Evolutionary conservation across 2,888 invertebrate species (phyloP), one percentile per base, ranked within the genome.

Genomic region (Melikaiella ostensackeni): DNA sequence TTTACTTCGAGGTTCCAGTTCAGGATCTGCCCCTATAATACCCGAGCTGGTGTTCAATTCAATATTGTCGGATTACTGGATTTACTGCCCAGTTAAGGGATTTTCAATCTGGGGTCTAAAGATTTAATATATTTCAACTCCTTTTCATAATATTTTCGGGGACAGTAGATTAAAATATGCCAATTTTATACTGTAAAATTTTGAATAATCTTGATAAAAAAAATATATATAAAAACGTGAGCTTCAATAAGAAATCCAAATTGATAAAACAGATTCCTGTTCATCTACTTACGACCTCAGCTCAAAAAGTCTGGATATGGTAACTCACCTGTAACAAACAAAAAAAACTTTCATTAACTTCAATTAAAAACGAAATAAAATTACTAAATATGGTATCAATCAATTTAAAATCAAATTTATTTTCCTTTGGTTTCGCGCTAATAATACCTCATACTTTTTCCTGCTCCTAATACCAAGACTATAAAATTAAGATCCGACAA

Each of bases 1-100:
- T 70, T 70, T 50, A 70, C n/a, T 50, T 50, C 30, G 11, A 30
- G 11, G 50, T 30, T n/a, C 27, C 46, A 50, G 30, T 33, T 46
- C 46, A 30, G 30, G 70, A 70, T 70, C n/a, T 33, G 70, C 70
- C 70, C 70, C 70, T 70, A 70, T 70, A 70, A 50, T 50, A 70
- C 27, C 50, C 27, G 30, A 50, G 30, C 70, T 30, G 33, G 50
- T 50, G 33, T 30, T 50, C 70, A 50, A 70, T 70, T 70, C 70
- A 70, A 70, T 70, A 70, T 70, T 50, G n/a, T 70, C n/a, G 21
- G 50, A 70, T 70, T 70, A 70, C n/a, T n/a, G 30, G 50, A 30
- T 70, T 70, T 70, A 70, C 50, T 46, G 11, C 33, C 70, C 6
- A 33, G 46, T 30, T 70, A 50, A 11, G n/a, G 70, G 50, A 70